Conservation (phyloP, 2,113 vertebrate species). For the Thymallus thymallus region DNA sequence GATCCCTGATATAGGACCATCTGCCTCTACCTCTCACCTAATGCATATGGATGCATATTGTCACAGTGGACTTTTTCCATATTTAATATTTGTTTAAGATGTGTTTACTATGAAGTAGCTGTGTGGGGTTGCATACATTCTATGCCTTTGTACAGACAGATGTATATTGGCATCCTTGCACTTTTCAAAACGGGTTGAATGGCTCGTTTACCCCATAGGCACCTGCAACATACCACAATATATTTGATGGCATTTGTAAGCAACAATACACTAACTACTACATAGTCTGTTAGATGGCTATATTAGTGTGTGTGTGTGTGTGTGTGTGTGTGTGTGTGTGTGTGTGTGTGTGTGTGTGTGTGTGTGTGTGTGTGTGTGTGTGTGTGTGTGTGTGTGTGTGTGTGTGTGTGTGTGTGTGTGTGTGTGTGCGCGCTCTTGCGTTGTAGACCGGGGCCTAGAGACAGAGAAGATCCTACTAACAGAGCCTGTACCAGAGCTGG, state of each 20-base stretch:
- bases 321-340: too few relatives aligned
- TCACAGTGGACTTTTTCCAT: neutral
- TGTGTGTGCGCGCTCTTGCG: neutral
- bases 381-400: neutral
- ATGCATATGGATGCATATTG: neutral
- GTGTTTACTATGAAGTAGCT: neutral
- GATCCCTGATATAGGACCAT: too few relatives aligned
- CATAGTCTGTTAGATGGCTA: neutral
- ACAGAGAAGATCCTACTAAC: conserved; percentile 76
- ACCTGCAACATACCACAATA: too few relatives aligned
- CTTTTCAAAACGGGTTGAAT: too few relatives aligned
- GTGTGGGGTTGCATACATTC: neutral
- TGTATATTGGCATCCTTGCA: too few relatives aligned
- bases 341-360: too few relatives aligned
- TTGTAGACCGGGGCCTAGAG: conserved; percentile 80
- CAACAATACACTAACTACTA: neutral
- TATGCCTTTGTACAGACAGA: neutral
- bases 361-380: neutral
- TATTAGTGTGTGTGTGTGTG: neutral
- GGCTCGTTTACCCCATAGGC: too few relatives aligned
- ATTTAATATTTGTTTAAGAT: neutral
- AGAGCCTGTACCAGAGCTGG: conserved; percentile 77
- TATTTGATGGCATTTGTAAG: too few relatives aligned
- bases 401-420: neutral
- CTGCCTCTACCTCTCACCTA: neutral